phyloP scores from a whole-genome alignment of 2,113 vertebrate species.

The Corythornis cristatus region DNA sequence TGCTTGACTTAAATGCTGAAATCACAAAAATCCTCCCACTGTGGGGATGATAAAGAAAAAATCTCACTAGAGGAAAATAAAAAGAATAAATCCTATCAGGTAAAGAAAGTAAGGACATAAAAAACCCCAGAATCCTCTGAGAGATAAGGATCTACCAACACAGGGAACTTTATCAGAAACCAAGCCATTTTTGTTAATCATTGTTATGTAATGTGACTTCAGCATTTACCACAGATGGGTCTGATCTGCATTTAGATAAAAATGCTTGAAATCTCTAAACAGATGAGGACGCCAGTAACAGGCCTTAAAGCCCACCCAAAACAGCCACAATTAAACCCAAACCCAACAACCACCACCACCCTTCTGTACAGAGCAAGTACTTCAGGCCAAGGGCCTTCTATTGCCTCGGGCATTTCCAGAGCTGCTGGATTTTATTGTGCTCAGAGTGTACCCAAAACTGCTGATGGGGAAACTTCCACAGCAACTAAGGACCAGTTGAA shows the following conservation, averaged over 20 bases:
- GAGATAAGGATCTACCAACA: neutral
- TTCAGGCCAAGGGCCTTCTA: neutral
- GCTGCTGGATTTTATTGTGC: neutral
- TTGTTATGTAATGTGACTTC: neutral
- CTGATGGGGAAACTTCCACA: neutral
- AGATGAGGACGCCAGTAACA: neutral
- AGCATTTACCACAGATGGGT: neutral
- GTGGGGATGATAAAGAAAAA: neutral
- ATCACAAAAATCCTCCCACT: neutral
- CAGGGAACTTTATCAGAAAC: neutral
- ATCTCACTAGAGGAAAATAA: too few species aligned
- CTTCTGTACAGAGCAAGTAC: neutral
- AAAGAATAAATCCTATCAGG: neutral
- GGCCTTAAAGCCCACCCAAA: neutral
- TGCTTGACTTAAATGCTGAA: neutral
- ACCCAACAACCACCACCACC: neutral
- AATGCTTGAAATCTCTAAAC: neutral
- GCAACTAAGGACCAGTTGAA: neutral
- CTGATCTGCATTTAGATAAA: neutral
- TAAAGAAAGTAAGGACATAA: neutral
- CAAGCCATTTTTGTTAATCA: neutral
- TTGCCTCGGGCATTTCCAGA: neutral
- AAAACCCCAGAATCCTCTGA: too few species aligned
- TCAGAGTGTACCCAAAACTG: neutral
- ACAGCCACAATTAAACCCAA: neutral